phyloP scores from a whole-genome alignment of 1,140 invertebrate genomes.

The Phymastichus coffea region DNA sequence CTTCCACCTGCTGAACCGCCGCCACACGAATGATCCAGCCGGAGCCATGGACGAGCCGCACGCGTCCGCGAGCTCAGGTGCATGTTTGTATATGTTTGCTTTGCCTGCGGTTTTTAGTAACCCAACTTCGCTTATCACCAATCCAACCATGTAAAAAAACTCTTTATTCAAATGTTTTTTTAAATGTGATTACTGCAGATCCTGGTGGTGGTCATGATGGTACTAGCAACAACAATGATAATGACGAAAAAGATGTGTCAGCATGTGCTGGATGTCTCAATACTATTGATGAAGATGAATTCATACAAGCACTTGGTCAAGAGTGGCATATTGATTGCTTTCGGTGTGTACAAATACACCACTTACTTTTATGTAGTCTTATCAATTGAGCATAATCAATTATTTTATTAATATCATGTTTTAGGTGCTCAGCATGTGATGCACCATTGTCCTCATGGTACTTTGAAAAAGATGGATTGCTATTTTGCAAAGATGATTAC shows the following conservation, averaged over 20 bases:
- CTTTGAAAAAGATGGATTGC: slow-evolving; percentile 86
- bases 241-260: slow-evolving; percentile 25
- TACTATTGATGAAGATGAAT: slow-evolving; percentile 70
- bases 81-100: no score
- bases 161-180: no score
- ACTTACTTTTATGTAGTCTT: slow-evolving; percentile 1
- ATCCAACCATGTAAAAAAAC: no score
- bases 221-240: slow-evolving; percentile 41
- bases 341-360: slow-evolving; percentile 62
- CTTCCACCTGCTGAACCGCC: no score
- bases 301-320: slow-evolving; percentile 75
- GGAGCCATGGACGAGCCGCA: no score
- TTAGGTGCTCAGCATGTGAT: slow-evolving; percentile 85
- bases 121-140: no score
- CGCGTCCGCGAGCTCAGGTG: no score
- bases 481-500: slow-evolving; percentile 89
- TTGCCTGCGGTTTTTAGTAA: no score
- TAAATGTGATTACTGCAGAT: no score
- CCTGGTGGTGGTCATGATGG: slow-evolving; percentile 46
- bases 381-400: slow-evolving; percentile 7
- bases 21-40: no score
- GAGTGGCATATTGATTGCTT: slow-evolving; percentile 89
- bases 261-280: slow-evolving; percentile 75
- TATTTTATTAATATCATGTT: not conserved
- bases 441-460: slow-evolving; percentile 84